These are phyloP conservation scores for Mastomys natalensis DNA, from an alignment of 2,113 vertebrate species.

Conservation along the genomic window DNA sequence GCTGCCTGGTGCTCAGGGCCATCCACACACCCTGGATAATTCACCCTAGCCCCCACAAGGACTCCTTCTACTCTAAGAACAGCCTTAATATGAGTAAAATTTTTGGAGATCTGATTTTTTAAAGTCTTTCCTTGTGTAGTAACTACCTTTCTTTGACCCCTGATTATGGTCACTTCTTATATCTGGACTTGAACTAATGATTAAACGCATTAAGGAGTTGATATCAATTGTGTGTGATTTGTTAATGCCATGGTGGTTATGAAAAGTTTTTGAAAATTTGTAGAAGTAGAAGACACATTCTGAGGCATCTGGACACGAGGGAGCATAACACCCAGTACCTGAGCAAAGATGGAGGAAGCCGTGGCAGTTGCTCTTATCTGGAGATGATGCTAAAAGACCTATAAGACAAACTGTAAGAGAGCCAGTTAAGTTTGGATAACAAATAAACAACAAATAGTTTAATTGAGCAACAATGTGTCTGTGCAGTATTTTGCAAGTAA, in stretches of 20 bases:
- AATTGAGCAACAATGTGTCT: background rate
- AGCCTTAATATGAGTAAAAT: background rate
- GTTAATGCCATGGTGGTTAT: background rate
- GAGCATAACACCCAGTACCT: background rate
- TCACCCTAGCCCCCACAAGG: background rate
- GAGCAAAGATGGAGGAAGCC: background rate
- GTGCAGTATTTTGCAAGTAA: background rate
- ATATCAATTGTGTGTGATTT: background rate
- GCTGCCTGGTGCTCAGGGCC: background rate
- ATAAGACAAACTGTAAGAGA: background rate
- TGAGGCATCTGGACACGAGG: background rate
- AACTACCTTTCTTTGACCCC: rapidly evolving
- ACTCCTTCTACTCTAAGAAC: background rate
- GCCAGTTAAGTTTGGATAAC: background rate
- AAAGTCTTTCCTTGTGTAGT: background rate
- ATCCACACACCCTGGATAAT: background rate
- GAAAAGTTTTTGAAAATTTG: background rate
- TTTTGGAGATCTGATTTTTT: background rate
- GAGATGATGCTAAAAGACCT: background rate
- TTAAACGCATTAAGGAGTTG: background rate
- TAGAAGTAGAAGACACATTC: background rate
- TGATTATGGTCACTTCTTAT: background rate
- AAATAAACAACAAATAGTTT: background rate
- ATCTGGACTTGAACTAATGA: background rate
- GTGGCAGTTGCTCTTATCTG: background rate